phyloP scores from a whole-genome alignment of 2,113 vertebrate genomes.

The Xiphophorus maculatus region DNA sequence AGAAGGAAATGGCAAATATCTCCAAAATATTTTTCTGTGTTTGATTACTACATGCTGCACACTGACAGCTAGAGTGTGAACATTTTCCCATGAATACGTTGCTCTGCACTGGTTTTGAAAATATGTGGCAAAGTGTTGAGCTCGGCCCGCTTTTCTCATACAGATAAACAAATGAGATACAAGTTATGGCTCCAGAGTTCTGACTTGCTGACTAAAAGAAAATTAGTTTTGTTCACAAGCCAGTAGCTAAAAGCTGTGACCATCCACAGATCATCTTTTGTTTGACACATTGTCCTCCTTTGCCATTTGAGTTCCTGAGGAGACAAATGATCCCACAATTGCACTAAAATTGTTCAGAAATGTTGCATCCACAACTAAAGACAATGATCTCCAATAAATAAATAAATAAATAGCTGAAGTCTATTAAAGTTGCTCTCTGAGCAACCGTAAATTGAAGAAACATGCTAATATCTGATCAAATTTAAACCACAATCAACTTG shows the following conservation, averaged over 20 bases:
- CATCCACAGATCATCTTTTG: not conserved
- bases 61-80: not conserved
- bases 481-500: no score
- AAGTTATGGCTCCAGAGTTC: slow-evolving; percentile 21
- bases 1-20: no score
- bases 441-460: no score
- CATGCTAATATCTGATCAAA: no score
- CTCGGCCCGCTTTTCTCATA: slow-evolving; percentile 60
- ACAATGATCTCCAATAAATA: no score
- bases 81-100: slow-evolving; percentile 17
- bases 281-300: not conserved
- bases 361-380: no score
- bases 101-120: slow-evolving; percentile 44
- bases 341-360: no score
- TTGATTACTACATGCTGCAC: slow-evolving; percentile 5
- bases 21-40: no score
- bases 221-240: slow-evolving; percentile 13
- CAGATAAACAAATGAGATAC: slow-evolving; percentile 54
- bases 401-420: no score
- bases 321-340: no score
- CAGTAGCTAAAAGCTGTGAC: slow-evolving; percentile 28
- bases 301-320: no score
- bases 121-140: slow-evolving; percentile 28
- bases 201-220: not conserved
- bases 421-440: no score